Evolutionary conservation across 1,140 invertebrate species (phyloP), one percentile per base, ranked within the genome.

Genomic region (Drosophila rufa): DNA sequence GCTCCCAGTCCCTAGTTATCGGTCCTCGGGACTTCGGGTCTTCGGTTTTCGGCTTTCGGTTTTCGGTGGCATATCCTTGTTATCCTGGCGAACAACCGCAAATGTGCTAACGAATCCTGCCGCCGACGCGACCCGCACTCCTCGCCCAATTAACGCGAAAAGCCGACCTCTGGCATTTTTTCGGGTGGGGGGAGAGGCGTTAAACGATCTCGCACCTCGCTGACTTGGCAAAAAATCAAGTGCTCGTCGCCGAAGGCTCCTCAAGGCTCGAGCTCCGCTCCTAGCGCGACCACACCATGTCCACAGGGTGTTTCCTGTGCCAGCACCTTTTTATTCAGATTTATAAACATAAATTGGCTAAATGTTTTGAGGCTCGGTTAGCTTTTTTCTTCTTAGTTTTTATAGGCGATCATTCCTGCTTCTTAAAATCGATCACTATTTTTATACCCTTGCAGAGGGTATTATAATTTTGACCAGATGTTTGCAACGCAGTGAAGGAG

Each of bases 41-140:
- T 25, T 25, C 22, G 22, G 22, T 25, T 22, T 22, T 47, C 43
- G 45, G 45, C 12, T 27, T 40, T n/a, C 43, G 51, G 64, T 38
- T 17, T 45, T 48, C 45, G 12, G 43, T 83, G 66, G 66, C 62
- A 75, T 45, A 67, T 83, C 81, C 73, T 90, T 84, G 85, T 85
- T 85, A 90, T 79, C 80, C 80, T 80, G 27, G 17, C 57, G 40
- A 53, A 59, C 79, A 90, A 90, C 85, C 85, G 80, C 85, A 90
- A 90, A 90, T 70, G 85, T 90, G 81, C 85, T 90, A 90, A 90
- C 85, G 81, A 90, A 82, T 76, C 61, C 42, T 79, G 79, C 85
- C 71, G 67, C 65, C 84, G 80, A 50, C 84, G 48, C 64, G 43
- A 33, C 61, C 58, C 59, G 77, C 85, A 90, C 77, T 79, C 77